Evolutionary conservation across 2,113 vertebrate genomes (phyloP), one percentile per base, ranked within the genome.

Genomic region (Rhineura floridana): DNA sequence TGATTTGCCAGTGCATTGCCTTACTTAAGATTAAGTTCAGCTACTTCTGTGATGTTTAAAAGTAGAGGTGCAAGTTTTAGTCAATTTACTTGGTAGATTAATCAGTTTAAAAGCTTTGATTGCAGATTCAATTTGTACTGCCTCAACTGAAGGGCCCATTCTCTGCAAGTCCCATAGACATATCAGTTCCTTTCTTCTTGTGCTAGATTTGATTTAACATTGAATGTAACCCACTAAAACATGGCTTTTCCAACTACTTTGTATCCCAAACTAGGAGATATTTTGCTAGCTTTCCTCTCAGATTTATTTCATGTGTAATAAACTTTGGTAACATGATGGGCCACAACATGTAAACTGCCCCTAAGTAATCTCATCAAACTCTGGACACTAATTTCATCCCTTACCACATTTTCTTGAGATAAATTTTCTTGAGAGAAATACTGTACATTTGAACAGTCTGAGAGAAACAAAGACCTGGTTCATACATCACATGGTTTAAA

Each of bases 31-130:
- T n/a, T n/a, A n/a, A 76, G 70, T 36, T 91, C 87, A 81, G 75
- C 65, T 90, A 93, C 87, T 73, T 65, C 55, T 46, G 84, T 90
- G 50, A 83, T 87, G 89, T 91, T 89, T 90, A 92, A 15, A 63
- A 75, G 1, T 55, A 44, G 17, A 55, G 25, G 19, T 12, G 7
- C 19, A 72, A 72, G 3, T 19, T 73, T 80, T 39, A 69, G 50
- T 80, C 44, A 79, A 9, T 69, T 52, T 30, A 52, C 75, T 39
- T 42, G 23, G 36, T 72, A n/a, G 13, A 69, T 70, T n/a, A 72
- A 55, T 72, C 3, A 25, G 48, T 25, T n/a, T 21, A 36, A 28
- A 46, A 62, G 12, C 50, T 62, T 62, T 73, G 46, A 86, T 11
- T 28, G 46, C 44, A 33, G 13, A 55, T 67, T 36, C 67, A 50